A percentile compares a stretch with the other conserved stretches of the same genome.
phyloP scores from a whole-genome alignment of 1,140 invertebrate species.

The Drosophila quadrilineata region DNA sequence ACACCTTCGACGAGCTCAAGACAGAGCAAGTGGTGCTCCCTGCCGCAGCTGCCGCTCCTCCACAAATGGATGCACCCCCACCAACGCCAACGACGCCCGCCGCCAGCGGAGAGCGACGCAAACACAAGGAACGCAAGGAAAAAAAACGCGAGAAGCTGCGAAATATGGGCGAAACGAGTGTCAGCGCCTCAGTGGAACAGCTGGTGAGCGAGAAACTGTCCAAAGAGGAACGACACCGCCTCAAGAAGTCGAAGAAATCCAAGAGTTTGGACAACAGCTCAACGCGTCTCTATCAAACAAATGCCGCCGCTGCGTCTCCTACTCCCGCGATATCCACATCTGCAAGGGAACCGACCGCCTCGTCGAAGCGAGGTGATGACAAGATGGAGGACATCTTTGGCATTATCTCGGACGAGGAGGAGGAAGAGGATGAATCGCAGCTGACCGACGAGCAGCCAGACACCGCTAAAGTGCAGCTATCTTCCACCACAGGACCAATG shows the following conservation, averaged over 20 bases:
- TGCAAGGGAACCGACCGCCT: not conserved
- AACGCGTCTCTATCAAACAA: slow-evolving; percentile 24
- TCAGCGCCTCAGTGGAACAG: slow-evolving; percentile 78
- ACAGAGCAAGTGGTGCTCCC: slow-evolving; percentile 22
- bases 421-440: slow-evolving; percentile 84
- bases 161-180: slow-evolving; percentile 54
- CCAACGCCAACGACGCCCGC: not conserved
- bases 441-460: slow-evolving; percentile 55
- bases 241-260: slow-evolving; percentile 84
- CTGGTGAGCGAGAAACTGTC: slow-evolving; percentile 81
- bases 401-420: slow-evolving; percentile 89
- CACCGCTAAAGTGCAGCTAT: slow-evolving; percentile 35
- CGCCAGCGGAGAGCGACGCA: slow-evolving; percentile 39
- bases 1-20: slow-evolving; percentile 56
- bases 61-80: not conserved
- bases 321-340: slow-evolving; percentile 31
- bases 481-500: slow-evolving; percentile 64
- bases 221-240: slow-evolving; percentile 75
- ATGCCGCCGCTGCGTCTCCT: slow-evolving; percentile 17
- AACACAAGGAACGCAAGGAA: slow-evolving; percentile 84
- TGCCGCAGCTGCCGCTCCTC: not conserved
- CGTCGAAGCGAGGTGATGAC: slow-evolving; percentile 83
- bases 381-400: slow-evolving; percentile 94
- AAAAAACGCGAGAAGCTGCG: slow-evolving; percentile 87
- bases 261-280: slow-evolving; percentile 64